A percentile compares a stretch with the other conserved stretches of the same genome.
Evolutionary conservation across 2,888 invertebrate genomes (phyloP).

Genomic region (Tineola bisselliella): DNA sequence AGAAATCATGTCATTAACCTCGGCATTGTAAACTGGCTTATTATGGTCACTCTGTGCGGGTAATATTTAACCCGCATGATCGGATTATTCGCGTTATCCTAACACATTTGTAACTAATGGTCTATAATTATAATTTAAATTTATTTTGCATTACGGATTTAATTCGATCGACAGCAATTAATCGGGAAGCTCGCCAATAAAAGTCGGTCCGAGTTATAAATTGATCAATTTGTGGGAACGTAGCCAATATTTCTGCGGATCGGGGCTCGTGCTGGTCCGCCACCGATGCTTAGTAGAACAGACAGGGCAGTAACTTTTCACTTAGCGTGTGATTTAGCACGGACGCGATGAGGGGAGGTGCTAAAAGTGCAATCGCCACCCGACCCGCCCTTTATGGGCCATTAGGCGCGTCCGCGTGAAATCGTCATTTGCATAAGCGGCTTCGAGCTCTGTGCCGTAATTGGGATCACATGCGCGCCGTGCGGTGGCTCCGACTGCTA

Average conservation of each 20-base stretch:
- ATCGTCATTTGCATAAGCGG: conserved; percentile 67
- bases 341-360: conserved; percentile 18
- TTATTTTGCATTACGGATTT: conserved; percentile 25
- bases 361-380: conserved; percentile 51
- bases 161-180: conserved; percentile 46
- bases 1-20: no score
- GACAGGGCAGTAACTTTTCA: conserved; percentile 12
- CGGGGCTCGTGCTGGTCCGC: background rate
- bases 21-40: background rate
- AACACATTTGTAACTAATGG: background rate
- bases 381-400: conserved; percentile 41
- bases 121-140: background rate
- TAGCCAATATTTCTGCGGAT: conserved; percentile 7
- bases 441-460: conserved; percentile 39
- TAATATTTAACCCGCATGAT: background rate
- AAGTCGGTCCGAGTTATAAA: conserved; percentile 49
- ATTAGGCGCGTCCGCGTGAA: conserved; percentile 64
- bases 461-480: conserved; percentile 33
- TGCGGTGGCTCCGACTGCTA: conserved; percentile 38
- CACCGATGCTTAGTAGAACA: background rate
- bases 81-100: background rate
- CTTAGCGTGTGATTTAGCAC: conserved; percentile 14
- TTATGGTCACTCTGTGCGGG: background rate
- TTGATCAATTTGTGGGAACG: conserved; percentile 46
- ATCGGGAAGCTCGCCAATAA: conserved; percentile 52